Base-by-base conservation (phyloP, 2,888 invertebrate species). In the Raillietiella orientalis region DNA sequence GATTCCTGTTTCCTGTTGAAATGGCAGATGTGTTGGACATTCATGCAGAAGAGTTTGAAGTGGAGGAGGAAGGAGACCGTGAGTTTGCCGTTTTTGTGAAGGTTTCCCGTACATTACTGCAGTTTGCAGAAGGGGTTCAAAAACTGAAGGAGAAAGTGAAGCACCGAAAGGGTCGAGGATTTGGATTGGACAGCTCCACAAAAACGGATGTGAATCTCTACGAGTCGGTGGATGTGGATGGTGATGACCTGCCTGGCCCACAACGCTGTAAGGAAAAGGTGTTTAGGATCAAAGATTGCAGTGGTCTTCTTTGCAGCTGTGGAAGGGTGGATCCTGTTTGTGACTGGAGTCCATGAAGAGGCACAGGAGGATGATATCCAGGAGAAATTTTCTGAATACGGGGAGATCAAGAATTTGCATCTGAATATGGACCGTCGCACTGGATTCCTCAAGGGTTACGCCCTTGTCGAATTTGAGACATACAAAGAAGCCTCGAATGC, bases 281-380 rank as follows among this genome's bases (percentile, higher is more conserved):
- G n/a, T n/a, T n/a, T n/a, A n/a, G n/a, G n/a, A n/a, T n/a, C 16
- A 5, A 5, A 16, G 13, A 24, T 24, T 24, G 5, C 12, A 11
- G 11, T 12, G 9, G 11, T 6, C 11, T 12, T 22, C 11, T 25
- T 27, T 31, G 1, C 34, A 62, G 64, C 87, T 11, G 82, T 90
- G 0, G 90, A 96, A 52, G 96, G 96, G 5, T 99, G 96, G 96
- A 99, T 99, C 36, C 52, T 99, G 30, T 96, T 99, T 48, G 77
- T 96, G 14, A 90, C 87, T 34, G 79, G 82, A 32, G 82, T 99
- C 2, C 87, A 99, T 43, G 96, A 96, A 47, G 96, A 99, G 47
- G 90, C 93, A 0, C 84, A 82, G 37, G 96, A 99, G 45, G 96
- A 96, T 40, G 93, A 96, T 44, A 69, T 99, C 32, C 72, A 72